Percentiles rank a stretch among this genome's conserved stretches.
Evolutionary conservation across 2,113 vertebrate genomes (phyloP).

Genomic region (Agapornis roseicollis): DNA sequence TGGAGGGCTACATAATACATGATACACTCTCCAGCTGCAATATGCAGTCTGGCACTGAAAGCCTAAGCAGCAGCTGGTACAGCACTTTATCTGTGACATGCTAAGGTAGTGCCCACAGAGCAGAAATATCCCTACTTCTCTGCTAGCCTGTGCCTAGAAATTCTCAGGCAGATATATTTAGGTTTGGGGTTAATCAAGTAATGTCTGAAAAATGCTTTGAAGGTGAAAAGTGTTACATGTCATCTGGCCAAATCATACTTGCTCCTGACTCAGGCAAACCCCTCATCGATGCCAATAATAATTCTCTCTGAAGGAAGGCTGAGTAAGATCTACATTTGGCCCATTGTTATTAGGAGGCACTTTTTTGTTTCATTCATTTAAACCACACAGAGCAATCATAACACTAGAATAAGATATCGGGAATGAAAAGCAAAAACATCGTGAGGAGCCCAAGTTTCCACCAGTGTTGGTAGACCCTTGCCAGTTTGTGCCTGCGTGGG

Average conservation of each 20-base stretch:
- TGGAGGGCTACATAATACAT: conserved; percentile 5
- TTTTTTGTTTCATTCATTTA: conserved; percentile 42
- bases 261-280: conserved; percentile 54
- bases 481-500: not conserved
- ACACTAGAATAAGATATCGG: not conserved
- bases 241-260: conserved; percentile 41
- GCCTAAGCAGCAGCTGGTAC: not conserved
- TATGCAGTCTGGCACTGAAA: not conserved
- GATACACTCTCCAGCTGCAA: not conserved
- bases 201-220: conserved; percentile 50
- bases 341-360: conserved; percentile 11
- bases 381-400: not conserved
- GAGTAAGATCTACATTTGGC: conserved; percentile 49
- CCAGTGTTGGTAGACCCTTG: not conserved
- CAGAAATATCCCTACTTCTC: not conserved
- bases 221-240: conserved; percentile 34
- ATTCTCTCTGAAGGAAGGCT: conserved; percentile 42
- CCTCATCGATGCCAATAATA: conserved; percentile 37
- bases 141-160: not conserved
- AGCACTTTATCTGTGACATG: not conserved
- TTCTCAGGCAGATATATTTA: conserved; percentile 33
- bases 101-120: not conserved
- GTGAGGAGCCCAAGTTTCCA: not conserved
- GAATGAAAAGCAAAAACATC: not conserved
- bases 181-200: conserved; percentile 25